Conservation (phyloP, 1,140 invertebrate species). For the Ditylenchus dipsaci region DNA sequence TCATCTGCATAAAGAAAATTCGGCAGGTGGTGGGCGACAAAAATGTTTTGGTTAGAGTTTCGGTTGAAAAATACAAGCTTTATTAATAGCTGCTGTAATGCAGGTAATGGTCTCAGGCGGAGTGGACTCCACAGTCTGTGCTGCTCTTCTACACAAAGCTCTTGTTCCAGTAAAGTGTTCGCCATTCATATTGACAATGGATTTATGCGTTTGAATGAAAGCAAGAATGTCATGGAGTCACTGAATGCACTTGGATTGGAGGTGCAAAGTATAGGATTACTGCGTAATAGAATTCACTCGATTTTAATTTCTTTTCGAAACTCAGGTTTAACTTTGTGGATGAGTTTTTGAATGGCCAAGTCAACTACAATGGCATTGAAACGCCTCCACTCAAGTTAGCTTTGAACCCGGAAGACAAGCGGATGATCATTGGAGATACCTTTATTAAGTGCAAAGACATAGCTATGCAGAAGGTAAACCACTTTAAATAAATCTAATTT, state of each 20-base stretch:
- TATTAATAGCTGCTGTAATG: slow-evolving; percentile 2
- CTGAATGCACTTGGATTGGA: slow-evolving; percentile 79
- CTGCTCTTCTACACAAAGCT: slow-evolving; percentile 83
- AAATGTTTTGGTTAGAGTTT: slow-evolving; percentile 77
- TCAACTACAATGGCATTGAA: slow-evolving; percentile 21
- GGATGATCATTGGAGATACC: slow-evolving; percentile 96
- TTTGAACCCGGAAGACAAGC: slow-evolving; percentile 86
- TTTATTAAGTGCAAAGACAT: slow-evolving; percentile 70
- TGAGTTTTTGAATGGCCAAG: slow-evolving; percentile 43
- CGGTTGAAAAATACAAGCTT: not conserved
- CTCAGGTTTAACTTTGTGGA: slow-evolving; percentile 46
- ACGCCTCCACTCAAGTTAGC: slow-evolving; percentile 74
- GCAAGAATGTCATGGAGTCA: slow-evolving; percentile 77
- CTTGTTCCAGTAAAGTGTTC: slow-evolving; percentile 80
- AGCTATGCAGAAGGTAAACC: slow-evolving; percentile 43
- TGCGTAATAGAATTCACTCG: not conserved
- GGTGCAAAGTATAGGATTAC: slow-evolving; percentile 69
- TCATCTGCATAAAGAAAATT: slow-evolving; percentile 89
- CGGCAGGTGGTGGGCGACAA: slow-evolving; percentile 79
- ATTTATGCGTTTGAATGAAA: slow-evolving; percentile 95
- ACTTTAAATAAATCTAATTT: too few relatives aligned
- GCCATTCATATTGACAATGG: slow-evolving; percentile 95
- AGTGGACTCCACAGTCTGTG: slow-evolving; percentile 96
- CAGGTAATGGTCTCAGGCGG: slow-evolving; percentile 68
- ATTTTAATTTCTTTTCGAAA: slow-evolving; percentile 11